A percentile compares a stretch with the other conserved stretches of the same genome.
phyloP scores from a whole-genome alignment of 2,888 invertebrate genomes.

The Philopedon plagiatum region DNA sequence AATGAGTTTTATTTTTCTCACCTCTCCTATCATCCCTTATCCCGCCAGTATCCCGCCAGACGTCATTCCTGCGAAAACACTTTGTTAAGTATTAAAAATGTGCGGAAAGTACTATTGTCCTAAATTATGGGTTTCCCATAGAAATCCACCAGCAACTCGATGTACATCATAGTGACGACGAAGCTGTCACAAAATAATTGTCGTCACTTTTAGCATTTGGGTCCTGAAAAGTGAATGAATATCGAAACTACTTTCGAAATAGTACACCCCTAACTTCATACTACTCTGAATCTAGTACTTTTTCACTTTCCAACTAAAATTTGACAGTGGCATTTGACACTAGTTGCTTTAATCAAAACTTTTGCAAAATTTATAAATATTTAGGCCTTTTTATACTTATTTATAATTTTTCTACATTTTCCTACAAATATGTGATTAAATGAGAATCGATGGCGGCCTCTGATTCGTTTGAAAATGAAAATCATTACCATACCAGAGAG shows the following conservation, averaged over 20 bases:
- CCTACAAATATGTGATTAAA: slow-evolving; percentile 45
- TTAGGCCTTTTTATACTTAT: slow-evolving; percentile 21
- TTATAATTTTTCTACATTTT: slow-evolving; percentile 27
- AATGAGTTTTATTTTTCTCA: slow-evolving; percentile 1
- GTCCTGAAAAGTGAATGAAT: no score
- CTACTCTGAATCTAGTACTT: not conserved
- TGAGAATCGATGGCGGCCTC: slow-evolving; percentile 39
- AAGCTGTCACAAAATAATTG: no score
- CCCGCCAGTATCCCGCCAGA: no score
- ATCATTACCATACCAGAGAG: slow-evolving; percentile 79
- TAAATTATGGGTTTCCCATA: no score
- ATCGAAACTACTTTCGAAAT: not conserved
- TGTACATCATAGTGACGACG: no score
- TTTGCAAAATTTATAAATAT: slow-evolving; percentile 23
- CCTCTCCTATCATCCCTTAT: no score
- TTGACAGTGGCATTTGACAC: slow-evolving; percentile 29
- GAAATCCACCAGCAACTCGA: no score
- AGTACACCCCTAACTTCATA: not conserved
- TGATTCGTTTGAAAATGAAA: slow-evolving; percentile 56
- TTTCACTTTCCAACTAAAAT: not conserved
- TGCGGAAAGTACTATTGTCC: no score
- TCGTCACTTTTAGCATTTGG: no score
- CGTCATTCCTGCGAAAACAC: no score
- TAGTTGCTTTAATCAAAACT: slow-evolving; percentile 26
- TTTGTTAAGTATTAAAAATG: no score